Conservation (phyloP, 1,140 invertebrate genomes). For the Sarcophaga bullata region DNA sequence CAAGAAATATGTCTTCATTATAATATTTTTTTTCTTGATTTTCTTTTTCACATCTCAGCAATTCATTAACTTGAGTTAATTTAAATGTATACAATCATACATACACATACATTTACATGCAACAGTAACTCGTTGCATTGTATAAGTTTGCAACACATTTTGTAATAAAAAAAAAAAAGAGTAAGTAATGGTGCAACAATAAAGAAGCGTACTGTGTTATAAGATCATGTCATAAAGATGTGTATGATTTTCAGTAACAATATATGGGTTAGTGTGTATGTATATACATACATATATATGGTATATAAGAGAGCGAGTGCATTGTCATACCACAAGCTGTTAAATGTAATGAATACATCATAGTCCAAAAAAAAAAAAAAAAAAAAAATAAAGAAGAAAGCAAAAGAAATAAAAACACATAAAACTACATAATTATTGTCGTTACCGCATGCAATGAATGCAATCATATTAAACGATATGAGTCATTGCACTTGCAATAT, state of each 20-base stretch:
- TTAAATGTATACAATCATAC: not conserved
- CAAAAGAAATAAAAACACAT: not conserved
- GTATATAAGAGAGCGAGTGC: not conserved
- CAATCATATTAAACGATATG: not conserved
- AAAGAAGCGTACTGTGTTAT: not conserved
- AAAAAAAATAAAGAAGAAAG: not conserved
- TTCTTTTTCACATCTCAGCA: not conserved
- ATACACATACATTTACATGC: not conserved
- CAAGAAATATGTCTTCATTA: not conserved
- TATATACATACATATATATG: too few relatives aligned
- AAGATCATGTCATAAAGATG: not conserved
- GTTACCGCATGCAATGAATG: conserved; percentile 21
- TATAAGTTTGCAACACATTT: not conserved
- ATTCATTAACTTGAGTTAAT: conserved; percentile 18
- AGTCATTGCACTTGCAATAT: too few relatives aligned
- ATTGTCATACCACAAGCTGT: conserved; percentile 39
- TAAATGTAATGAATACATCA: conserved; percentile 41
- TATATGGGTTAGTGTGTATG: not conserved
- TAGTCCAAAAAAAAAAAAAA: conserved; percentile 7
- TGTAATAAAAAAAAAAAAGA: not conserved
- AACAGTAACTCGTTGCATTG: not conserved
- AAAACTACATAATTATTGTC: conserved; percentile 26
- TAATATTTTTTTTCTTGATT: too few relatives aligned
- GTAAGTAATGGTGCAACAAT: not conserved
- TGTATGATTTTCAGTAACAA: not conserved